Conservation (phyloP, 2,113 vertebrate species). For the Lipophrys pholis region DNA sequence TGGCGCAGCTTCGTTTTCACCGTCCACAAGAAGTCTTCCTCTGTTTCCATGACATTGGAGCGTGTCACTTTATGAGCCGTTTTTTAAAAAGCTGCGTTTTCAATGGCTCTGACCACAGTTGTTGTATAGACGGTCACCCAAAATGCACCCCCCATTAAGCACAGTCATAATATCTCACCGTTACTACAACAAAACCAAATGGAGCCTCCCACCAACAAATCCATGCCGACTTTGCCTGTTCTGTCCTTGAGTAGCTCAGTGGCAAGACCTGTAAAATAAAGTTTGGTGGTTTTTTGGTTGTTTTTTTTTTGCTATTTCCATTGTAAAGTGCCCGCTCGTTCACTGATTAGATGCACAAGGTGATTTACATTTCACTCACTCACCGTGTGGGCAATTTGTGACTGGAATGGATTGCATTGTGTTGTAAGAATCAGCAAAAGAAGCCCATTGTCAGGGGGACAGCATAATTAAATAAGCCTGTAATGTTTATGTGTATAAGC, state of each 20-base stretch:
- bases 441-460: slow-evolving; percentile 50
- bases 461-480: slow-evolving; percentile 73
- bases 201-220: background rate
- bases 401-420: slow-evolving; percentile 61
- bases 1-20: too few species aligned
- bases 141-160: background rate
- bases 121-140: too few species aligned
- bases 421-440: slow-evolving; percentile 52
- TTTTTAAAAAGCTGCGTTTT: too few species aligned
- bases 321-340: slow-evolving; percentile 20
- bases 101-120: too few species aligned
- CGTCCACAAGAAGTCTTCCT: too few species aligned
- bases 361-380: slow-evolving; percentile 68
- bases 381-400: slow-evolving; percentile 49
- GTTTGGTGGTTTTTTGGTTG: too few species aligned
- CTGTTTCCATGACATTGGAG: too few species aligned
- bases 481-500: slow-evolving; percentile 71
- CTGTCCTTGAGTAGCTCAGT: background rate
- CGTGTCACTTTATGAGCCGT: too few species aligned
- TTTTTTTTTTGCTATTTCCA: background rate
- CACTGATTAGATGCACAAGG: slow-evolving; percentile 49
- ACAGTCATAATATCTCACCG: background rate
- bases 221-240: background rate
- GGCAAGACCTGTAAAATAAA: slow-evolving; percentile 10
- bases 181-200: background rate